phyloP scores from a whole-genome alignment of 2,888 invertebrate species.

The Catocala sponsa region DNA sequence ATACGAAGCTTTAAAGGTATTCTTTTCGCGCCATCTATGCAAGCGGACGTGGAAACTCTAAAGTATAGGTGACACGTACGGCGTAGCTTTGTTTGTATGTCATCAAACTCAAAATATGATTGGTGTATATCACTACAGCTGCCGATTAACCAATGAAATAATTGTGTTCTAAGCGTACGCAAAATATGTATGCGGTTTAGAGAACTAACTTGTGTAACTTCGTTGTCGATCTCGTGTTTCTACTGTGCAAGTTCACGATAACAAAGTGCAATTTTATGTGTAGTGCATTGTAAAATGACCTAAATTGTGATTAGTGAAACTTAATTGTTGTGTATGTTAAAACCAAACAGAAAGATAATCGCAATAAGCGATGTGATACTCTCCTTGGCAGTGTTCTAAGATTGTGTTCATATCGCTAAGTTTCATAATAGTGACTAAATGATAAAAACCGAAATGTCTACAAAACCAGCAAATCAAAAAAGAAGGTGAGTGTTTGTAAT shows the following conservation, averaged over 20 bases:
- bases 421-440: constrained; percentile 75
- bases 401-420: constrained; percentile 85
- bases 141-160: constrained; percentile 32
- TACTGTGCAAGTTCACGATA: constrained; percentile 82
- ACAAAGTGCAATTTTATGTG: constrained; percentile 81
- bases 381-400: constrained; percentile 88
- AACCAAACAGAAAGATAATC: constrained; percentile 66
- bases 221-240: constrained; percentile 64
- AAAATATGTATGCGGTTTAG: constrained; percentile 20
- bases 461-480: constrained; percentile 90
- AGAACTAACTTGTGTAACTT: constrained; percentile 50
- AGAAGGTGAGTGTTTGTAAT: constrained; percentile 87
- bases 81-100: constrained; percentile 26
- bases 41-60: background rate
- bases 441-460: constrained; percentile 80
- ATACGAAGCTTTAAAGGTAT: too few species aligned
- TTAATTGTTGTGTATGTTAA: constrained; percentile 65
- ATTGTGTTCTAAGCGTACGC: background rate
- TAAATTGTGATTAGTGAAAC: constrained; percentile 77
- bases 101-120: constrained; percentile 20
- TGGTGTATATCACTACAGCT: constrained; percentile 13
- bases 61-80: constrained; percentile 41
- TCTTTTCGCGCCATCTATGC: constrained; percentile 23
- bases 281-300: constrained; percentile 84
- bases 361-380: constrained; percentile 85